A percentile compares a stretch with the other conserved stretches of the same genome.
These are phyloP conservation scores for Cryptocheilus praepositus DNA, from an alignment of 2,888 invertebrate species.

Conservation along the genomic window DNA sequence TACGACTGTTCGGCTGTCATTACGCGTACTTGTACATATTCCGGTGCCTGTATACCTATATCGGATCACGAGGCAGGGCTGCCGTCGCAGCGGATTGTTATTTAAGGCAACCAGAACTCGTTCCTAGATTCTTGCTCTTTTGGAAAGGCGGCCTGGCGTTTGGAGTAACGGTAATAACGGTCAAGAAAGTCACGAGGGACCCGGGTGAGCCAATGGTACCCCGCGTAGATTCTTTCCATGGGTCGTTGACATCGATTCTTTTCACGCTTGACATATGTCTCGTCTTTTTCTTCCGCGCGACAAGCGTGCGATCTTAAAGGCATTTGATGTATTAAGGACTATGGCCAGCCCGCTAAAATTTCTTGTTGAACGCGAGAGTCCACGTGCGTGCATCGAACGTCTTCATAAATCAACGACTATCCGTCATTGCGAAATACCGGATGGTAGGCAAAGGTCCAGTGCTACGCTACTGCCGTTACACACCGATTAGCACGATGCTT, in stretches of 20 bases:
- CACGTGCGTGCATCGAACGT: too few species aligned
- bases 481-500: too few species aligned
- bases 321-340: too few species aligned
- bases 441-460: too few species aligned
- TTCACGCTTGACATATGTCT: constrained; percentile 28
- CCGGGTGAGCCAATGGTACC: constrained; percentile 43
- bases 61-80: background rate
- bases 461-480: too few species aligned
- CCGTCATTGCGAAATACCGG: too few species aligned
- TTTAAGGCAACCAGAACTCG: constrained; percentile 63
- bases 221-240: constrained; percentile 42
- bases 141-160: constrained; percentile 63
- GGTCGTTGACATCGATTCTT: constrained; percentile 53
- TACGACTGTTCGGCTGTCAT: constrained; percentile 13
- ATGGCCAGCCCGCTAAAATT: too few species aligned
- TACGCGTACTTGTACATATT: constrained; percentile 3
- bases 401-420: too few species aligned
- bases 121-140: constrained; percentile 67
- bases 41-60: background rate
- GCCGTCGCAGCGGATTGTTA: constrained; percentile 42
- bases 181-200: constrained; percentile 54
- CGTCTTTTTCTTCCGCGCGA: background rate
- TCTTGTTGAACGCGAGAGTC: too few species aligned
- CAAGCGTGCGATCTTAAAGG: too few species aligned
- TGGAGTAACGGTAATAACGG: constrained; percentile 67